Percentiles rank a stretch among this genome's conserved stretches.
These are phyloP conservation scores for Hylia prasina DNA, from an alignment of 2,113 vertebrate species.

Conservation along the genomic window DNA sequence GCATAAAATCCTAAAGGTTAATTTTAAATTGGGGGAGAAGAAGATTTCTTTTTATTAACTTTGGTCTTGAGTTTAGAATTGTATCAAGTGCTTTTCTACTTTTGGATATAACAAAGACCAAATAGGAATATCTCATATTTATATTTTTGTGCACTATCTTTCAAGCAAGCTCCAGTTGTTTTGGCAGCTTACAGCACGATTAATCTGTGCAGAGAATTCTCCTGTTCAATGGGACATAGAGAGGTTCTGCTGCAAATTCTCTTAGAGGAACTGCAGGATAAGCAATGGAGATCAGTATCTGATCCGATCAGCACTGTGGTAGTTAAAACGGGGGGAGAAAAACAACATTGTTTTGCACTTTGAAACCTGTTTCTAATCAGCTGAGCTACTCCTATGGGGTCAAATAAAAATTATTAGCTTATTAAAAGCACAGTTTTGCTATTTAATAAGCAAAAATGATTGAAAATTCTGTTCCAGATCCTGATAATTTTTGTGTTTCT, in stretches of 20 bases:
- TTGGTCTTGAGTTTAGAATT: not conserved
- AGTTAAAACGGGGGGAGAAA: slow-evolving; percentile 71
- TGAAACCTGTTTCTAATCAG: slow-evolving; percentile 80
- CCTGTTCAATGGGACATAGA: not conserved
- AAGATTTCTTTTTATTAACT: not conserved
- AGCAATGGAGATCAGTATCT: slow-evolving; percentile 38
- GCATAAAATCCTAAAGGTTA: not conserved
- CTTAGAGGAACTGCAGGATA: slow-evolving; percentile 7
- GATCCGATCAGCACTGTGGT: slow-evolving; percentile 62
- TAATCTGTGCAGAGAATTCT: not conserved
- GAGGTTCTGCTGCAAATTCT: not conserved
- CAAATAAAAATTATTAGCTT: slow-evolving; percentile 84
- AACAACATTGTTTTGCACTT: slow-evolving; percentile 74
- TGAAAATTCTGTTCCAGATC: slow-evolving; percentile 80
- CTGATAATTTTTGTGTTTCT: slow-evolving; percentile 83
- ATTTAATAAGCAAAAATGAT: slow-evolving; percentile 85
- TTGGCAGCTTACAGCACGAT: not conserved
- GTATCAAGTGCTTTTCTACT: not conserved
- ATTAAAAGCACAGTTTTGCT: slow-evolving; percentile 82
- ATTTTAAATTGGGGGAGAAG: not conserved
- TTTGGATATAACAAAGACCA: not conserved
- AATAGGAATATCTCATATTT: not conserved
- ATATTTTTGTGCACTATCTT: not conserved
- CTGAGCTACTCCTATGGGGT: slow-evolving; percentile 78
- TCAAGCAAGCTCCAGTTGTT: not conserved